Evolutionary conservation across 2,113 vertebrate species (phyloP).

Genomic region (Triplophysa tibetana): DNA sequence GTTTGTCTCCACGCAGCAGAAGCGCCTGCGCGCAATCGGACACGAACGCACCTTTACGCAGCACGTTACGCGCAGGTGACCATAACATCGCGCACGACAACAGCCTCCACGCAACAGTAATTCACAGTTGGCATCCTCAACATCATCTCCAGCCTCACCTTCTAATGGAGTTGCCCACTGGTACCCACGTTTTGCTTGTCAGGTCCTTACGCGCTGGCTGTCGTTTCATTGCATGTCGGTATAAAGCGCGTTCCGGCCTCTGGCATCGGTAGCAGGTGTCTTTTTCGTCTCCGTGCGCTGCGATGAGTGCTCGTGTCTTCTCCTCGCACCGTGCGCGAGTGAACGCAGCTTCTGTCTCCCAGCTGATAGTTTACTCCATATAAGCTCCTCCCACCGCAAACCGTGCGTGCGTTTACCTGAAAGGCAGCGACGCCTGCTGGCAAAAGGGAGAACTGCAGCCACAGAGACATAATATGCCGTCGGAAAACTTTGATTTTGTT

Average conservation of each 20-base stretch:
- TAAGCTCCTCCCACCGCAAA: conserved; percentile 4
- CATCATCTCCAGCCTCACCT: conserved; percentile 67
- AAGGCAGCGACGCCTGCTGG: conserved; percentile 66
- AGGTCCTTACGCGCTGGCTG: conserved; percentile 65
- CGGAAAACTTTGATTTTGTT: too few relatives aligned
- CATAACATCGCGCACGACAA: conserved; percentile 17
- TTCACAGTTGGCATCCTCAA: background rate
- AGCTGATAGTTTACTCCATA: conserved; percentile 73
- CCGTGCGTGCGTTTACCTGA: conserved; percentile 33
- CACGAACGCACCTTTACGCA: conserved; percentile 48
- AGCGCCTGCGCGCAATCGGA: conserved; percentile 20
- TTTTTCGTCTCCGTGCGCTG: conserved; percentile 41
- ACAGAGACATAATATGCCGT: background rate
- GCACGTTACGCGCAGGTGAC: background rate
- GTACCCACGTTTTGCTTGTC: conserved; percentile 62
- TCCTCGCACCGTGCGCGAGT: conserved; percentile 54
- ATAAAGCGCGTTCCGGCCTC: conserved; percentile 36
- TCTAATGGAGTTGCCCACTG: conserved; percentile 60
- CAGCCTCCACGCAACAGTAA: background rate
- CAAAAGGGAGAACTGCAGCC: conserved; percentile 41
- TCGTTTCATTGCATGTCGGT: conserved; percentile 62
- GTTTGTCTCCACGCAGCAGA: conserved; percentile 50
- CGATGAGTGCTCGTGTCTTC: conserved; percentile 45
- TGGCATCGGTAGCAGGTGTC: conserved; percentile 37
- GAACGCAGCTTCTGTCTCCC: conserved; percentile 65